Conservation (phyloP, 2,888 invertebrate genomes). For the Thyatira batis region DNA sequence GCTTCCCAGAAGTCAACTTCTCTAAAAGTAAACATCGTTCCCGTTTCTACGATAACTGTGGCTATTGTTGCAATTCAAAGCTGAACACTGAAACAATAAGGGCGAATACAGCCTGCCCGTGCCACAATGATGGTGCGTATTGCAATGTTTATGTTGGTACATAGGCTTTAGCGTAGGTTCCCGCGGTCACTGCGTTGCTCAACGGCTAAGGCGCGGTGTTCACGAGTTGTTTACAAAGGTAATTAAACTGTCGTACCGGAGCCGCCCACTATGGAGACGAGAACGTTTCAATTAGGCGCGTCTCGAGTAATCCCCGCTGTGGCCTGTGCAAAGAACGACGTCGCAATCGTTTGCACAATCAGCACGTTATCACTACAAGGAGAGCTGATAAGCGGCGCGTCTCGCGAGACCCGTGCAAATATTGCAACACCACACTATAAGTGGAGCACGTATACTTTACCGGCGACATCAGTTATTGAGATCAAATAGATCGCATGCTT, state of each 20-base stretch:
- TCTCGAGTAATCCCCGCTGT: conserved; percentile 40
- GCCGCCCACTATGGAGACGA: conserved; percentile 52
- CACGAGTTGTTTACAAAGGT: conserved; percentile 55
- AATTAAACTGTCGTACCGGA: conserved; percentile 55
- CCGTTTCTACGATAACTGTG: conserved; percentile 15
- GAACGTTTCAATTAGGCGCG: conserved; percentile 63
- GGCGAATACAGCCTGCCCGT: conserved; percentile 22
- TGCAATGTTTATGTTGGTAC: conserved; percentile 35
- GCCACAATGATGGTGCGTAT: conserved; percentile 25
- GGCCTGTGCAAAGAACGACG: conserved; percentile 28
- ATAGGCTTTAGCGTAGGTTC: conserved; percentile 39
- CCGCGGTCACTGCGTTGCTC: conserved; percentile 54
- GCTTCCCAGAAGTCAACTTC: conserved; percentile 56
- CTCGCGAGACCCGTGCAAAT: conserved; percentile 43
- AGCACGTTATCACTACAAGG: conserved; percentile 34
- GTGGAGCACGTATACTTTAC: conserved; percentile 32
- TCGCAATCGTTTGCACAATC: conserved; percentile 46
- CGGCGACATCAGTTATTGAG: conserved; percentile 29
- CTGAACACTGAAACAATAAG: conserved; percentile 18
- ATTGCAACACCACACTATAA: conserved; percentile 41
- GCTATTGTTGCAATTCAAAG: conserved; percentile 23
- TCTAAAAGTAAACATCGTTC: conserved; percentile 44
- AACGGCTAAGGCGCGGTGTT: conserved; percentile 40
- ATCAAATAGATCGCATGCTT: conserved; percentile 10
- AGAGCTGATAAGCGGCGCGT: conserved; percentile 36